Evolutionary conservation across 2,797 vertebrate genomes (phyloP).

Genomic region (Thalassophryne amazonica): DNA sequence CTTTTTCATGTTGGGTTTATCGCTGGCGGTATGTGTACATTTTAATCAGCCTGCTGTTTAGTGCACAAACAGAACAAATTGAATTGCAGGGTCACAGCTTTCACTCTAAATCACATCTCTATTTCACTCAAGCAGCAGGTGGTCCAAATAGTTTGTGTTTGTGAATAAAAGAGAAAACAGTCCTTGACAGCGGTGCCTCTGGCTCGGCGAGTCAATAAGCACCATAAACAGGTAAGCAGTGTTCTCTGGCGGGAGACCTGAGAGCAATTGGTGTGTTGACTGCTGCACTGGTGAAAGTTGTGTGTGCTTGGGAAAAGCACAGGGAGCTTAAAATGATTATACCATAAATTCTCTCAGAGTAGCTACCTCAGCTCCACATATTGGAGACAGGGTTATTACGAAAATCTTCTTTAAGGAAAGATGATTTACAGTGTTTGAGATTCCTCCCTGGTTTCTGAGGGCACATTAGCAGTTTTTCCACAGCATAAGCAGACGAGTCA

Average conservation of each 20-base stretch:
- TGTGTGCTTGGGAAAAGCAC: too few species aligned
- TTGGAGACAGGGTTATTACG: too few species aligned
- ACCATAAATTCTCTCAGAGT: too few species aligned
- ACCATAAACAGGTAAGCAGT: neutral
- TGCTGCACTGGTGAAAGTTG: neutral
- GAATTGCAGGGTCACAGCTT: slow-evolving; percentile 26
- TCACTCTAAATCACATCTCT: slow-evolving; percentile 7
- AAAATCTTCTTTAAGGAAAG: too few species aligned
- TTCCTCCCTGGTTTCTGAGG: too few species aligned
- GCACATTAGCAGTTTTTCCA: too few species aligned
- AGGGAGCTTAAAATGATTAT: too few species aligned
- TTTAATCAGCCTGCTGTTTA: slow-evolving; percentile 15
- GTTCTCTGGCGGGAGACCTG: slow-evolving; percentile 8
- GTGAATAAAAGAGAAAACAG: slow-evolving; percentile 7
- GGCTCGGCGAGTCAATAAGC: slow-evolving; percentile 11
- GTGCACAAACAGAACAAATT: slow-evolving; percentile 25
- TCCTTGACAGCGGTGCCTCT: slow-evolving; percentile 16
- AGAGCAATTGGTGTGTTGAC: slow-evolving; percentile 16
- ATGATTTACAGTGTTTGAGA: too few species aligned
- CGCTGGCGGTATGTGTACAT: neutral
- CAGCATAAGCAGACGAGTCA: too few species aligned
- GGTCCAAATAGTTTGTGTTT: slow-evolving; percentile 21
- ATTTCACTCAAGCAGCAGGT: slow-evolving; percentile 10
- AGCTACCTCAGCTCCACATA: too few species aligned
- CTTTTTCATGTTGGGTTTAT: slow-evolving; percentile 9